Evolutionary conservation across 1,140 invertebrate genomes (phyloP).

Genomic region (Diploscapter pachys): DNA sequence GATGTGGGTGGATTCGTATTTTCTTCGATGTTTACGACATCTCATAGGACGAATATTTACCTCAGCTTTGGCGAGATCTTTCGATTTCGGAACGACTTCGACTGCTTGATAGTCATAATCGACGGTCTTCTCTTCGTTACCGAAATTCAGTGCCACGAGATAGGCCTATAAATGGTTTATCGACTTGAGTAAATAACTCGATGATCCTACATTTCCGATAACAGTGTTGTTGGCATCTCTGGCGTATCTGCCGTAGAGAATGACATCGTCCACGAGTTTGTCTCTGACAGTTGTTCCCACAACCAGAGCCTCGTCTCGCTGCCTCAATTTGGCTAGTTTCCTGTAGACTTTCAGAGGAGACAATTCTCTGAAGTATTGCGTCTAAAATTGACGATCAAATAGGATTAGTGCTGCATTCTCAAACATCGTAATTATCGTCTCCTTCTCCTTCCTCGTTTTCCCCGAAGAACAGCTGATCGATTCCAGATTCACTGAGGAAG

Average conservation of each 20-base stretch:
- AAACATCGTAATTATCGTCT: slow-evolving; percentile 21
- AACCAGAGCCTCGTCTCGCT: slow-evolving; percentile 37
- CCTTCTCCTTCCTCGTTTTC: slow-evolving; percentile 18
- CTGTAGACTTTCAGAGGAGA: slow-evolving; percentile 37
- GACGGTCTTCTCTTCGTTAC: slow-evolving; percentile 9
- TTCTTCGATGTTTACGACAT: too few relatives aligned
- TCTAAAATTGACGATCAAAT: slow-evolving; percentile 17
- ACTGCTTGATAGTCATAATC: not conserved
- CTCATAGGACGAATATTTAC: not conserved
- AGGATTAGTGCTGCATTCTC: too few relatives aligned
- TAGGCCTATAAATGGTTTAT: slow-evolving; percentile 14
- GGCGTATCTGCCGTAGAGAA: slow-evolving; percentile 23
- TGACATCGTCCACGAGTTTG: slow-evolving; percentile 18
- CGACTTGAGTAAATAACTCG: not conserved
- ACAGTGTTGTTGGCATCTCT: slow-evolving; percentile 13
- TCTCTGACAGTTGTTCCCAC: slow-evolving; percentile 32
- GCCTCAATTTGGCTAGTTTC: slow-evolving; percentile 40
- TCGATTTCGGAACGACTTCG: slow-evolving; percentile 14
- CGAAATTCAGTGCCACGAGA: slow-evolving; percentile 28
- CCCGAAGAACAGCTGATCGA: slow-evolving; percentile 25
- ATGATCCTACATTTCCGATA: slow-evolving; percentile 15
- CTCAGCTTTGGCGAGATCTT: slow-evolving; percentile 18
- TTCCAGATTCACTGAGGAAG: slow-evolving; percentile 19
- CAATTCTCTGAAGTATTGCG: slow-evolving; percentile 20
- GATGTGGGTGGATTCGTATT: too few relatives aligned